phyloP scores from a whole-genome alignment of 2,888 invertebrate species.

The Synanthedon formicaeformis region DNA sequence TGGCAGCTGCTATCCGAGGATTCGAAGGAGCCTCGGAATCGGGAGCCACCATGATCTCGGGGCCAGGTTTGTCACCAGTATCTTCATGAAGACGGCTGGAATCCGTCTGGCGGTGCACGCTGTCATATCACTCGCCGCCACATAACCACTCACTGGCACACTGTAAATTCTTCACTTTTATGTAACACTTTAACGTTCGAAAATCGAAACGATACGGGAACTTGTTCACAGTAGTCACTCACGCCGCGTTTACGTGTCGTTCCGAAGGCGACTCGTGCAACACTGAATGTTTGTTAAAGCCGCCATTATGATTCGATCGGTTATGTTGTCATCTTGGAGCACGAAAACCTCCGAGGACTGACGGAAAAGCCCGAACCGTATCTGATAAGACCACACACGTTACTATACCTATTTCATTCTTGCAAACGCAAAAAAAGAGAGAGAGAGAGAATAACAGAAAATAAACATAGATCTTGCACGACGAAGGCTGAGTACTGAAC shows the following conservation, averaged over 20 bases:
- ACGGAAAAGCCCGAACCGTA: slow-evolving; percentile 41
- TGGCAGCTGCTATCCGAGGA: slow-evolving; percentile 65
- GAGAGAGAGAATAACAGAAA: slow-evolving; percentile 20
- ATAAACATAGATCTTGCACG: background rate
- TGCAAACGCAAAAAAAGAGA: slow-evolving; percentile 29
- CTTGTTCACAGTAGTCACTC: slow-evolving; percentile 29
- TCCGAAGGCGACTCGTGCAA: slow-evolving; percentile 53
- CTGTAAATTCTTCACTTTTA: slow-evolving; percentile 58
- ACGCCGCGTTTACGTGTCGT: slow-evolving; percentile 37
- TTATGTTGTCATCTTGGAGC: slow-evolving; percentile 61
- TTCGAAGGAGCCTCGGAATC: slow-evolving; percentile 70
- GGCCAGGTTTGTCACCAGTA: slow-evolving; percentile 70
- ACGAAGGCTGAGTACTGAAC: too few species aligned
- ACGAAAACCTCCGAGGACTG: slow-evolving; percentile 41
- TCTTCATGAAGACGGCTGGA: slow-evolving; percentile 72
- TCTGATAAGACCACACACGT: slow-evolving; percentile 61
- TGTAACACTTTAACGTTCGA: slow-evolving; percentile 49
- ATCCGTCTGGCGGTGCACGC: slow-evolving; percentile 70
- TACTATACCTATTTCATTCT: slow-evolving; percentile 39
- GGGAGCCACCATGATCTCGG: slow-evolving; percentile 73
- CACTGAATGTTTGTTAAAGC: slow-evolving; percentile 66
- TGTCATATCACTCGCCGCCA: slow-evolving; percentile 71
- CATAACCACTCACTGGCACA: slow-evolving; percentile 69
- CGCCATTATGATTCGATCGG: slow-evolving; percentile 65
- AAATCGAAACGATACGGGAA: slow-evolving; percentile 52